phyloP scores from a whole-genome alignment of 2,113 vertebrate species.

The Prolemur simus region DNA sequence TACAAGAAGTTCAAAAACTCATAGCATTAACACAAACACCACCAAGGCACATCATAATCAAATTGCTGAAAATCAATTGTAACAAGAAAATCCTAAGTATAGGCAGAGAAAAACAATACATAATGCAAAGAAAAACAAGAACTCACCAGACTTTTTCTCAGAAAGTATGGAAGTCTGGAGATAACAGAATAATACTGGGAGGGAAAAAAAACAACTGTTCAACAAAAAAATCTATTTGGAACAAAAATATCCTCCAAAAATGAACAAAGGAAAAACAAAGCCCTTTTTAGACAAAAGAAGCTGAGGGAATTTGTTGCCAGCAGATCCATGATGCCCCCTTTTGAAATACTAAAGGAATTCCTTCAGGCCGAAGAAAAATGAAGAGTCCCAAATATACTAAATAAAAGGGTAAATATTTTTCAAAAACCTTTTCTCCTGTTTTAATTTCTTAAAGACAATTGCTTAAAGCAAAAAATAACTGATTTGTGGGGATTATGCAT shows the following conservation, averaged over 20 bases:
- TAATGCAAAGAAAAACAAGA: background rate
- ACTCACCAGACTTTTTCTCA: background rate
- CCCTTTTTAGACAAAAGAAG: background rate
- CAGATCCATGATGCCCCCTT: background rate
- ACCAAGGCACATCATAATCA: background rate
- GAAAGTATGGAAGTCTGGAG: background rate
- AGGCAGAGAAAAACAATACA: background rate
- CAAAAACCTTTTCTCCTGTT: background rate
- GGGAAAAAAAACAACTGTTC: background rate
- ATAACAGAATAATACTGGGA: background rate
- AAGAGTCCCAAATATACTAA: background rate
- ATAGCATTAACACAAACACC: background rate
- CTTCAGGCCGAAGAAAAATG: background rate
- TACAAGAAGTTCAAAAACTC: background rate
- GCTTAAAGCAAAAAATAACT: background rate
- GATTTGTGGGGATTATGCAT: background rate
- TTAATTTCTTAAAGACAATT: background rate
- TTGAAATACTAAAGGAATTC: background rate
- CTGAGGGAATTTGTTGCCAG: background rate
- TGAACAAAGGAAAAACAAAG: background rate
- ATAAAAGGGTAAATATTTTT: background rate
- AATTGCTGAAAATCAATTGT: background rate
- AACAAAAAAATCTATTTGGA: background rate
- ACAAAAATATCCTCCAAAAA: background rate
- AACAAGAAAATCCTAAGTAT: background rate